These are phyloP conservation scores for Celastrina argiolus DNA, from an alignment of 2,888 invertebrate genomes.

Conservation along the genomic window DNA sequence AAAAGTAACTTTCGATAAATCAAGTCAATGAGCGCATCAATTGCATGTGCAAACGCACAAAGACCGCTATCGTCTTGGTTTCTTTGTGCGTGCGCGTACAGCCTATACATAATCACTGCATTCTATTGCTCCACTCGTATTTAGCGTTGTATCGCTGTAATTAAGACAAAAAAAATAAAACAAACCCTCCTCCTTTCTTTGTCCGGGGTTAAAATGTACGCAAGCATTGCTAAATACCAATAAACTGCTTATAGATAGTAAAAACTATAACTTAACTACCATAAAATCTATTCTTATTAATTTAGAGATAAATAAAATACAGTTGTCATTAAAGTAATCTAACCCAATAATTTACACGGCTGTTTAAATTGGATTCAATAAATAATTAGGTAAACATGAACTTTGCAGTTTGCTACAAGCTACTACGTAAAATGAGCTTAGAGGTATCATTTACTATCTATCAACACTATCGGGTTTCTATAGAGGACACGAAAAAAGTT, in stretches of 20 bases:
- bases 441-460: neutral
- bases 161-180: neutral
- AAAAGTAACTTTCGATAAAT: constrained; percentile 25
- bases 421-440: neutral
- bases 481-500: neutral
- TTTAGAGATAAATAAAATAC: no score
- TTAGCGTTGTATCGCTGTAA: constrained; percentile 25
- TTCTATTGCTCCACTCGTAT: constrained; percentile 46
- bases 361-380: no score
- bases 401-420: neutral
- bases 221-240: no score
- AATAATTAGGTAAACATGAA: neutral
- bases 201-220: no score
- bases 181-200: no score
- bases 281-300: no score
- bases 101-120: constrained; percentile 44
- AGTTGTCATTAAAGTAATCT: no score
- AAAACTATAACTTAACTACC: no score
- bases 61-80: constrained; percentile 48
- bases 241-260: no score
- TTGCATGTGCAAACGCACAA: constrained; percentile 63
- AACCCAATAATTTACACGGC: no score
- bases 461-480: neutral
- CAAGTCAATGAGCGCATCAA: constrained; percentile 41
- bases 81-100: constrained; percentile 46